Percentiles rank a stretch among this genome's conserved stretches.
Evolutionary conservation across 1,140 invertebrate species (phyloP).

Genomic region (Drosophila nigrodunni): DNA sequence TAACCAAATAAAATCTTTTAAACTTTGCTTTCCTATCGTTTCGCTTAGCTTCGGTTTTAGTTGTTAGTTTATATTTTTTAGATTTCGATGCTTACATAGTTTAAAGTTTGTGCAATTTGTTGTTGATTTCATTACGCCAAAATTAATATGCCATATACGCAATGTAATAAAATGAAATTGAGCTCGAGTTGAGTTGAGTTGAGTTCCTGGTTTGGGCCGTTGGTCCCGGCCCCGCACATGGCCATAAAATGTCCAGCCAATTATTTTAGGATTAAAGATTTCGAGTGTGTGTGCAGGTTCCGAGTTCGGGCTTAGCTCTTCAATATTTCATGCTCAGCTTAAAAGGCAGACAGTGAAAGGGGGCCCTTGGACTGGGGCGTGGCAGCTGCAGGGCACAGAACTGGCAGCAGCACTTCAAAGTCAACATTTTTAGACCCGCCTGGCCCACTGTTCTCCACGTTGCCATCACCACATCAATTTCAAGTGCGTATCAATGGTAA

Average conservation of each 20-base stretch:
- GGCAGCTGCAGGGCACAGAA: conserved; percentile 7
- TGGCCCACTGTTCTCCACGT: not conserved
- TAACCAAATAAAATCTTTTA: conserved; percentile 33
- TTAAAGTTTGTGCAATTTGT: conserved; percentile 40
- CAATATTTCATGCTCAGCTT: conserved; percentile 40
- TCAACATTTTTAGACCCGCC: not conserved
- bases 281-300: conserved; percentile 20
- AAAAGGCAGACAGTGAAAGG: not conserved
- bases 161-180: conserved; percentile 71
- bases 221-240: conserved; percentile 13
- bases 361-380: not conserved
- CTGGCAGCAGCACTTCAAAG: conserved; percentile 33
- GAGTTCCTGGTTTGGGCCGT: not conserved
- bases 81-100: conserved; percentile 8
- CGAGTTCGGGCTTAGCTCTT: conserved; percentile 22
- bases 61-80: not conserved
- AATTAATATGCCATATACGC: conserved; percentile 46
- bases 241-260: conserved; percentile 55
- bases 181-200: conserved; percentile 28
- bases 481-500: conserved; percentile 53
- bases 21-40: conserved; percentile 38
- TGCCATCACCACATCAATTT: conserved; percentile 6
- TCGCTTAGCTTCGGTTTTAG: conserved; percentile 22
- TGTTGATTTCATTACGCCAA: conserved; percentile 46
- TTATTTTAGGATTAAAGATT: conserved; percentile 57